Conservation (phyloP, 2,113 vertebrate genomes). For the Verasper variegatus region DNA sequence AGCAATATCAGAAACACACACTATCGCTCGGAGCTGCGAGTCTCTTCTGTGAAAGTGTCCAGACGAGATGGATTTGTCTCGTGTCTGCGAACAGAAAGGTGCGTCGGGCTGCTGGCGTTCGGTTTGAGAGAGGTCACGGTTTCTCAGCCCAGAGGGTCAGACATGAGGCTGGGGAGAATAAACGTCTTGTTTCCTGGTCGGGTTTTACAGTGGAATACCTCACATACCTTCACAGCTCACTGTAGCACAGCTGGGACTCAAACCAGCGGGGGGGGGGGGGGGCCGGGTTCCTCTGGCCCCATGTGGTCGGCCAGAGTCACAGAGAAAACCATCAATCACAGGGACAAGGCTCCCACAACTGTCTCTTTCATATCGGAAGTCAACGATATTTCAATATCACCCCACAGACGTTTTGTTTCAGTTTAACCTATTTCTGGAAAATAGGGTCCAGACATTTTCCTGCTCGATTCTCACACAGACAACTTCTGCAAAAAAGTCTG, state of each 20-base stretch:
- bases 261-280: constrained; percentile 27
- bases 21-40: constrained; percentile 5
- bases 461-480: no score
- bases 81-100: constrained; percentile 28
- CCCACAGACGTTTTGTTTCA: no score
- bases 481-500: no score
- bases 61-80: constrained; percentile 40
- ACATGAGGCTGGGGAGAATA: constrained; percentile 52
- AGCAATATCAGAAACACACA: constrained; percentile 19
- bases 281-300: constrained; percentile 15
- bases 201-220: constrained; percentile 68
- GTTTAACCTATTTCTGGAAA: no score
- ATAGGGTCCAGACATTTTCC: no score
- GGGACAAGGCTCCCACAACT: constrained; percentile 55
- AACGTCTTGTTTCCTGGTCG: constrained; percentile 35
- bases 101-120: constrained; percentile 1
- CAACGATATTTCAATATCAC: no score
- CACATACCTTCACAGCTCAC: constrained; percentile 55
- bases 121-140: neutral
- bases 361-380: constrained; percentile 13
- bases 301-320: constrained; percentile 27
- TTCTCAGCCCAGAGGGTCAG: constrained; percentile 8
- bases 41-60: constrained; percentile 20
- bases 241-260: constrained; percentile 34
- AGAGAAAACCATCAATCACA: constrained; percentile 3